A percentile compares a stretch with the other conserved stretches of the same genome.
phyloP scores from a whole-genome alignment of 37 sponge, comb jelly and placozoan species.

The Geodia barretti region DNA sequence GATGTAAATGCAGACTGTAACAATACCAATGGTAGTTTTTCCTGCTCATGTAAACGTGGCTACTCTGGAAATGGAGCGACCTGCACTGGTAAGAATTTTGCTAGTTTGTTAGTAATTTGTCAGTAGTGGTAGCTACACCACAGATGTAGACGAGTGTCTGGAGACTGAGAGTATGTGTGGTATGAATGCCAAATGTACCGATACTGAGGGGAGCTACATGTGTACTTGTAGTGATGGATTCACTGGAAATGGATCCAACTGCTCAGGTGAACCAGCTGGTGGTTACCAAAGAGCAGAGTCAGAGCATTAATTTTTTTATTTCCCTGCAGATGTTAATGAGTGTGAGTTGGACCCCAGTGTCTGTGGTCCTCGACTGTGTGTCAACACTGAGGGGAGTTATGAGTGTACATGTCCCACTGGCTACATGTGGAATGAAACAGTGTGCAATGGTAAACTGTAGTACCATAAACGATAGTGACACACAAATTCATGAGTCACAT shows the following conservation, averaged over 20 bases:
- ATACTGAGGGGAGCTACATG: background rate
- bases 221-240: background rate
- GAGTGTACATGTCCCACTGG: background rate
- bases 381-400: background rate
- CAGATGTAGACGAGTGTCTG: background rate
- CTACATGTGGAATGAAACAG: background rate
- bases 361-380: background rate
- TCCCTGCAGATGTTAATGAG: background rate
- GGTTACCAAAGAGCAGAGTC: too few species aligned
- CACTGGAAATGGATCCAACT: background rate
- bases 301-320: too few species aligned
- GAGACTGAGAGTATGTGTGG: background rate
- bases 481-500: background rate
- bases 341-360: background rate
- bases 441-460: background rate
- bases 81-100: background rate
- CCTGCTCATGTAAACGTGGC: background rate
- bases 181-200: background rate
- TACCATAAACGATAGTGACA: background rate
- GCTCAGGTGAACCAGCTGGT: background rate
- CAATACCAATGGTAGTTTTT: background rate
- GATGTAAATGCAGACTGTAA: background rate
- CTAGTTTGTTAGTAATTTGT: background rate
- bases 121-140: background rate
- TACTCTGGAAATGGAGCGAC: background rate